These are phyloP conservation scores for Clarias magur DNA, from an alignment of 2,113 vertebrate species.

Conservation along the genomic window DNA sequence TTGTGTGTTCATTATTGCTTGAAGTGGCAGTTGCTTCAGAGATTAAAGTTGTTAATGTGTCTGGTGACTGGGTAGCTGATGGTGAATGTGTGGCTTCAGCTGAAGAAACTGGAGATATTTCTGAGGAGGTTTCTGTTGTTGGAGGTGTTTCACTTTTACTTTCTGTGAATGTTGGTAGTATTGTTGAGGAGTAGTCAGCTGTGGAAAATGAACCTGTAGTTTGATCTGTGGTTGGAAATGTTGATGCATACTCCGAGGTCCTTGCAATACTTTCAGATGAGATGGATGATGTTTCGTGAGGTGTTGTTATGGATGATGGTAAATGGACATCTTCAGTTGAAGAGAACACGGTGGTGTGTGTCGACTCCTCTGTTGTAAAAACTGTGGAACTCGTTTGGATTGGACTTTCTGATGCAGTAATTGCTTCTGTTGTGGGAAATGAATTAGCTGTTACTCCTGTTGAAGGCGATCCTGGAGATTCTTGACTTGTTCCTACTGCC, in stretches of 20 bases:
- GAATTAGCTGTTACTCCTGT: neutral
- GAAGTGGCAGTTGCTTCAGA: too few species aligned
- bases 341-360: neutral
- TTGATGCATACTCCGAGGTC: neutral
- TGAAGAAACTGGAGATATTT: neutral
- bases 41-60: too few species aligned
- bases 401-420: neutral
- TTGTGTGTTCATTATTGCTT: too few species aligned
- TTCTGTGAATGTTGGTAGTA: neutral
- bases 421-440: neutral
- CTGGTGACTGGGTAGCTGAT: too few species aligned
- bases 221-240: neutral
- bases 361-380: neutral
- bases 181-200: neutral
- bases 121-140: neutral
- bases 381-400: neutral
- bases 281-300: neutral
- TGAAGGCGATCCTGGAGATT: neutral
- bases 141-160: neutral
- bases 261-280: neutral
- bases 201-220: neutral
- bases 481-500: neutral
- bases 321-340: neutral
- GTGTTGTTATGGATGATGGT: neutral
- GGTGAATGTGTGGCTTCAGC: neutral